phyloP scores from a whole-genome alignment of 2,888 invertebrate genomes.

The Drosophila macrothrix region DNA sequence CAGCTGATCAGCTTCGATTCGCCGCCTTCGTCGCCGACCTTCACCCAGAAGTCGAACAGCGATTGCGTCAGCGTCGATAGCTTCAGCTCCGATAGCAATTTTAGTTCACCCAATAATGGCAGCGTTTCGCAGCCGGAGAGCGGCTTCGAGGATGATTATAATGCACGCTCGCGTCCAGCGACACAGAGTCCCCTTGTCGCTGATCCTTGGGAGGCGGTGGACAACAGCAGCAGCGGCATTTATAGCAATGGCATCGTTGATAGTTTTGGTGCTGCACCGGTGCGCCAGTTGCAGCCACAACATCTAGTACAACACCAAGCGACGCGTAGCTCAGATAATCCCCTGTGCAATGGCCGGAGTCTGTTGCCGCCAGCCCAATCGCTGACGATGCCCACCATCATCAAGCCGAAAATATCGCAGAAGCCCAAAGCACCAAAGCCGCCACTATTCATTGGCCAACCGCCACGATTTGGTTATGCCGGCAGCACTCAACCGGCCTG shows the following conservation, averaged over 20 bases:
- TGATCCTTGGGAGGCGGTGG: slow-evolving; percentile 85
- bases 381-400: slow-evolving; percentile 90
- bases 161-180: slow-evolving; percentile 85
- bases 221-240: slow-evolving; percentile 59
- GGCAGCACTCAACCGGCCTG: slow-evolving; percentile 2
- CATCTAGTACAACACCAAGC: slow-evolving; percentile 6
- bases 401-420: slow-evolving; percentile 86
- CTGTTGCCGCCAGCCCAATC: slow-evolving; percentile 85
- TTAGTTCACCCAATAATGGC: slow-evolving; percentile 86
- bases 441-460: slow-evolving; percentile 67
- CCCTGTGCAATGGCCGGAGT: slow-evolving; percentile 86
- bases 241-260: slow-evolving; percentile 47
- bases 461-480: slow-evolving; percentile 28
- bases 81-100: slow-evolving; percentile 90
- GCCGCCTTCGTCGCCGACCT: slow-evolving; percentile 91
- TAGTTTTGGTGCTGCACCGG: slow-evolving; percentile 84
- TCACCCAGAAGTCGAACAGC: slow-evolving; percentile 90
- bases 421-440: slow-evolving; percentile 83
- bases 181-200: slow-evolving; percentile 82
- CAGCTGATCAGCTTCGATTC: slow-evolving; percentile 90
- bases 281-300: slow-evolving; percentile 75
- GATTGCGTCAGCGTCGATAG: slow-evolving; percentile 91
- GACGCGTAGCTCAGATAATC: slow-evolving; percentile 86
- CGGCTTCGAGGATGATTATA: slow-evolving; percentile 93
- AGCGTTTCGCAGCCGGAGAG: slow-evolving; percentile 91